These are phyloP conservation scores for Patiria miniata DNA, from an alignment of 35 echinoderm and acorn worm genomes.

Conservation along the genomic window DNA sequence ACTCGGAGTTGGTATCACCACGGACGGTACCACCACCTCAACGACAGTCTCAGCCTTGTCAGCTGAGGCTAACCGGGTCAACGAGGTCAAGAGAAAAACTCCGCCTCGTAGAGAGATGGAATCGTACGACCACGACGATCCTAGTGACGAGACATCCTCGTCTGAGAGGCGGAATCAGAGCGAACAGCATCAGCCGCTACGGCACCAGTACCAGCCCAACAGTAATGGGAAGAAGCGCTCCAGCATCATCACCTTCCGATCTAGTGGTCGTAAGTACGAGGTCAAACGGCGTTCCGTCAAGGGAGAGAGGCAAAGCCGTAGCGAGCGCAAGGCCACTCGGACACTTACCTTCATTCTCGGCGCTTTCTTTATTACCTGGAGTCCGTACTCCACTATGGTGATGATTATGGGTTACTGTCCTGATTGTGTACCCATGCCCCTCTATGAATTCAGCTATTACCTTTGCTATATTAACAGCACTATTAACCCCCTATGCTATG, in stretches of 20 bases:
- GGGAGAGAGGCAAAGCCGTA: constrained; percentile 82
- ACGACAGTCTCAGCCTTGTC: constrained; percentile 59
- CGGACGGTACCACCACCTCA: constrained; percentile 70
- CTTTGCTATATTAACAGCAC: constrained; percentile 98
- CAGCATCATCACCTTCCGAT: constrained; percentile 34
- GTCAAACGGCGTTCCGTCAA: constrained; percentile 56
- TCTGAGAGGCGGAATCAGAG: constrained; percentile 54
- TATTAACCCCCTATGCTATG: constrained; percentile 95
- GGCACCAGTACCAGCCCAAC: constrained; percentile 17
- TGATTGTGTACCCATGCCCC: neutral
- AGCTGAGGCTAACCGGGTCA: constrained; percentile 28
- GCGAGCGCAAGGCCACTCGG: constrained; percentile 87
- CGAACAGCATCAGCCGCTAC: constrained; percentile 9
- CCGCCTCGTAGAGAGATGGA: constrained; percentile 56
- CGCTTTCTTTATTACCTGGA: constrained; percentile 98
- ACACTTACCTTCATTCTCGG: constrained; percentile 96
- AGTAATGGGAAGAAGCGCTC: constrained; percentile 23
- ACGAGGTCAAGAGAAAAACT: constrained; percentile 40
- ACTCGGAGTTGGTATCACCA: constrained; percentile 51
- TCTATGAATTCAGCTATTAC: constrained; percentile 97
- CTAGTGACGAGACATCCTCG: constrained; percentile 85
- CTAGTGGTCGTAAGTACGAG: constrained; percentile 27
- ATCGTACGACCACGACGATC: constrained; percentile 76
- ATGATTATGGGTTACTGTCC: constrained; percentile 82
- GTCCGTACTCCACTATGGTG: constrained; percentile 92